Percentiles rank a stretch among this genome's conserved stretches.
phyloP scores from a whole-genome alignment of 2,797 vertebrate species.

The Anableps anableps region DNA sequence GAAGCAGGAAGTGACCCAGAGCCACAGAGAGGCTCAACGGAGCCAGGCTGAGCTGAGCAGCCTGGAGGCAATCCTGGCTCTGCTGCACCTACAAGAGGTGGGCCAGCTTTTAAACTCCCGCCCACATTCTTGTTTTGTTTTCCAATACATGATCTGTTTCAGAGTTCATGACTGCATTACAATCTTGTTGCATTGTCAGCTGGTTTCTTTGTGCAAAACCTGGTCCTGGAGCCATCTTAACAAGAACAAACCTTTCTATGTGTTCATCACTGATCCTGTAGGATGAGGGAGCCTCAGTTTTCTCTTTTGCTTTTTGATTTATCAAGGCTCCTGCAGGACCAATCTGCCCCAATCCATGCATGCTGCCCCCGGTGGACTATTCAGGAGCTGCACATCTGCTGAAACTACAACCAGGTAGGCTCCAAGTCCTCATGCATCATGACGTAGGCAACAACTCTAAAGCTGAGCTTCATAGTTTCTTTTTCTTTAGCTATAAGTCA shows the following conservation, averaged over 20 bases:
- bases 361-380: conserved; percentile 66
- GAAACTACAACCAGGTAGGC: conserved; percentile 69
- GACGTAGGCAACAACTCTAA: not conserved
- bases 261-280: conserved; percentile 1
- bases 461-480: not conserved
- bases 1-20: conserved; percentile 75
- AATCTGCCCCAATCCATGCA: conserved; percentile 70
- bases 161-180: not conserved
- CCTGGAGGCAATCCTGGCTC: conserved; percentile 81
- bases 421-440: not conserved
- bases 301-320: not conserved
- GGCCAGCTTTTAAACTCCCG: not conserved
- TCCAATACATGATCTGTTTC: conserved; percentile 7
- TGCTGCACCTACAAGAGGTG: conserved; percentile 79
- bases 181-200: not conserved
- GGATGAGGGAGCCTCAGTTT: not conserved
- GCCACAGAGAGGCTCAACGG: conserved; percentile 80
- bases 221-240: not conserved
- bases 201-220: conserved; percentile 14
- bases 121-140: not conserved
- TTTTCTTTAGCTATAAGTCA: not conserved
- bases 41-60: conserved; percentile 78
- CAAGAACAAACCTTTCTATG: not conserved
- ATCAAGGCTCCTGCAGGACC: conserved; percentile 56
- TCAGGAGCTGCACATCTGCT: conserved; percentile 55